These are phyloP conservation scores for Eilema sororculum DNA, from an alignment of 2,888 invertebrate species.

Conservation along the genomic window DNA sequence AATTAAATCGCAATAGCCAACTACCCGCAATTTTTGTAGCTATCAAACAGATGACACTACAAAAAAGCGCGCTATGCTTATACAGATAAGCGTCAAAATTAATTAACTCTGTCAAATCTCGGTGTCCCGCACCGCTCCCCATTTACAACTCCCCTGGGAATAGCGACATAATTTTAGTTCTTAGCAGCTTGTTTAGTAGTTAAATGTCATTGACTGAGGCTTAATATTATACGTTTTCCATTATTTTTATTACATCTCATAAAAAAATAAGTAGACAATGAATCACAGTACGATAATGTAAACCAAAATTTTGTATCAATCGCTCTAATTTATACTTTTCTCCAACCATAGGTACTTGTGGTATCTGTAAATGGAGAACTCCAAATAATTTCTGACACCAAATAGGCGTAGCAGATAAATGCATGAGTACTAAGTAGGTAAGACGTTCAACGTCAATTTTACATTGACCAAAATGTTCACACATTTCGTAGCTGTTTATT, in stretches of 20 bases:
- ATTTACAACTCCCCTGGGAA: neutral
- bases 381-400: too few relatives aligned
- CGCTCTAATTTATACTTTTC: conserved; percentile 46
- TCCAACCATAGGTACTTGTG: conserved; percentile 42
- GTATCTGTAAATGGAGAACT: conserved; percentile 49
- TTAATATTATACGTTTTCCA: conserved; percentile 6
- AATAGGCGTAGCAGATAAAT: neutral
- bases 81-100: neutral
- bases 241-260: conserved; percentile 40
- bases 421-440: too few relatives aligned
- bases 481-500: too few relatives aligned
- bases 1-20: neutral
- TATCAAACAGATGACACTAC: neutral
- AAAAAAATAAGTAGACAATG: conserved; percentile 64
- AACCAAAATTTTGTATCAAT: conserved; percentile 54
- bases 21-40: neutral
- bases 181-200: conserved; percentile 1
- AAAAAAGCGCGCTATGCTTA: neutral
- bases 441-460: too few relatives aligned
- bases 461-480: too few relatives aligned
- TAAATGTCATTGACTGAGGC: neutral
- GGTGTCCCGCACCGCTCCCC: neutral
- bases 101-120: neutral
- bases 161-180: neutral
- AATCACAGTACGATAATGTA: conserved; percentile 67